Percentiles rank a stretch among this genome's conserved stretches.
Evolutionary conservation across 2,888 invertebrate species (phyloP).

Genomic region (Hetaerina titia): DNA sequence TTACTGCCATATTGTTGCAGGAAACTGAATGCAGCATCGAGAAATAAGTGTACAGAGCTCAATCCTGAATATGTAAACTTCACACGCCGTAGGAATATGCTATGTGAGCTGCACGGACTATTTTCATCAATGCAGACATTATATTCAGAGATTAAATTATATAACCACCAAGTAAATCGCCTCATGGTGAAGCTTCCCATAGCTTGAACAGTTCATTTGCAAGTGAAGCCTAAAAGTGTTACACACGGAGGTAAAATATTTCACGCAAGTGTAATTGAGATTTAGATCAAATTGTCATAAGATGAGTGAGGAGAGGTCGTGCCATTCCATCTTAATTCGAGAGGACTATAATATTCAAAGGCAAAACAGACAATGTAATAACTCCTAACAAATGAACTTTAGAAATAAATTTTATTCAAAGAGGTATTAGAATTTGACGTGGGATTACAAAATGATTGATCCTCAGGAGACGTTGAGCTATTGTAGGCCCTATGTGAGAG

Average conservation of each 20-base stretch:
- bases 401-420: slow-evolving; percentile 28
- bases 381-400: neutral
- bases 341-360: neutral
- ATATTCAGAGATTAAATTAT: too few species aligned
- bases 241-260: neutral
- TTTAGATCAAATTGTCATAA: neutral
- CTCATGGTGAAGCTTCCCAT: too few species aligned
- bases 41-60: too few species aligned
- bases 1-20: too few species aligned
- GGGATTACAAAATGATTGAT: slow-evolving; percentile 46
- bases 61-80: too few species aligned
- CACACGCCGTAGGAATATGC: too few species aligned
- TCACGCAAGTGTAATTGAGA: neutral
- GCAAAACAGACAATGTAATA: neutral
- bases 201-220: too few species aligned
- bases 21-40: too few species aligned
- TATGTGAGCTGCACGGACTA: too few species aligned
- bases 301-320: neutral
- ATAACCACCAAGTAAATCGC: too few species aligned
- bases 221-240: too few species aligned
- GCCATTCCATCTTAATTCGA: neutral
- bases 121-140: too few species aligned
- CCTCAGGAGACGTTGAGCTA: neutral
- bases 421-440: neutral
- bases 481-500: neutral